Percentiles rank a stretch among this genome's conserved stretches.
These are phyloP conservation scores for Phalera bucephala DNA, from an alignment of 2,888 invertebrate species.

Conservation along the genomic window DNA sequence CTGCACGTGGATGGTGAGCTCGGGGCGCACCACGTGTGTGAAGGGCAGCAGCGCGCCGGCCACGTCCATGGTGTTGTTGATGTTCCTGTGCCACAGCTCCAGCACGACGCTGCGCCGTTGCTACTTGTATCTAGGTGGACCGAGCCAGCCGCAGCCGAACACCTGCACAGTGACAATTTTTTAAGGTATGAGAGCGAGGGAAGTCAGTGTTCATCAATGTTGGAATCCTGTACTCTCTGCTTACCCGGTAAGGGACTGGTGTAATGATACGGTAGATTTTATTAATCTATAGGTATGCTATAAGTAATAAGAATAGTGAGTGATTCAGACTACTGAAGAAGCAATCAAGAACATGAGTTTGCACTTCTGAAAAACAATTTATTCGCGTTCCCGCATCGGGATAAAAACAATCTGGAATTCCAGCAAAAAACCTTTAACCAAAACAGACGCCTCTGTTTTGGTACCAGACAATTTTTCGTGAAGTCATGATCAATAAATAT, in stretches of 20 bases:
- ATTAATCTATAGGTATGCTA: too few relatives aligned
- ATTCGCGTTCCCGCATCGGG: not conserved
- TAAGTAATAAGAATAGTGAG: too few relatives aligned
- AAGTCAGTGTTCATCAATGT: too few relatives aligned
- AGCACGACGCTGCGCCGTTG: constrained; percentile 83
- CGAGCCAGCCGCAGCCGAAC: constrained; percentile 88
- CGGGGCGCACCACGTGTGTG: constrained; percentile 72
- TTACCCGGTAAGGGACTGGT: constrained; percentile 1
- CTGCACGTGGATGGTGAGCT: constrained; percentile 72
- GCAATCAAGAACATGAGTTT: not conserved
- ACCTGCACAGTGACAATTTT: constrained; percentile 55
- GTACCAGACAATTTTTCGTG: not conserved
- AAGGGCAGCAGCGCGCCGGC: constrained; percentile 75
- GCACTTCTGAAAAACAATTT: not conserved
- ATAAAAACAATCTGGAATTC: not conserved
- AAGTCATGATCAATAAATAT: not conserved
- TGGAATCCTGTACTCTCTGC: constrained; percentile 4
- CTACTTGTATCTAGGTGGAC: constrained; percentile 86
- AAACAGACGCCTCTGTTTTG: not conserved
- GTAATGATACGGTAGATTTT: too few relatives aligned
- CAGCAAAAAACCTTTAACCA: not conserved
- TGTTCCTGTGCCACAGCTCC: constrained; percentile 80
- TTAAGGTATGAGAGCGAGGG: too few relatives aligned
- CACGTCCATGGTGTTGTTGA: constrained; percentile 81
- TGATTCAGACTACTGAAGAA: too few relatives aligned